Evolutionary conservation across 2,888 invertebrate species (phyloP), one percentile per base, ranked within the genome.

Genomic region (Congeria kusceri): DNA sequence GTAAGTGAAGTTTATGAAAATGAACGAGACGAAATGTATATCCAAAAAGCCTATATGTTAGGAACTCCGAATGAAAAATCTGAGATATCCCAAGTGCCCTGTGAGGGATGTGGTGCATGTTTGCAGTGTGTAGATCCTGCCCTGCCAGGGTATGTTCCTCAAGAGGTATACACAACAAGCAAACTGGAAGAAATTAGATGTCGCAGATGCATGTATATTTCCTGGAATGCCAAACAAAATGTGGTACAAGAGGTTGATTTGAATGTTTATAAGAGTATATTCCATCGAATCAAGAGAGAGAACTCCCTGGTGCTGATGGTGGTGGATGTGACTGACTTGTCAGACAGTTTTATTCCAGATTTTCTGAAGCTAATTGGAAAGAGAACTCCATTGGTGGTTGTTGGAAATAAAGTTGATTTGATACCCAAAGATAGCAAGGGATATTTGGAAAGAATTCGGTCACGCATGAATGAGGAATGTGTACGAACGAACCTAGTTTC

Each of bases 321-420:
- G 93, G 96, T 99, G 2, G 99, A 99, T 94, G 94, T 99, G 20
- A 94, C 96, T 11, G 99, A 99, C 93, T 96, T 98, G 91, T 97
- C 98, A 0, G 97, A 98, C 91, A 98, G 98, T 71, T 96, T 99
- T 88, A 98, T 90, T 58, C 82, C 82, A 47, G 77, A 87, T 61
- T 84, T 92, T 58, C 57, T 89, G 25, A 61, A 87, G n/a, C 62
- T 90, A 5, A 84, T 92, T 57, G 89, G 90, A 7, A 47, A 73
- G 13, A 81, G 75, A 18, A 86, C 88, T 44, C 90, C 91, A 4
- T 39, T 93, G 28, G 89, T 87, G 86, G 94, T 99, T n/a, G 96
- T 99, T 11, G 99, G 98, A 0, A 98, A 98, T 93, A 98, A 99
- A 95, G 95, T 98, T 23, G 99, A 99, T 94, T 94, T 99, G 29